Percentiles rank a stretch among this genome's conserved stretches.
phyloP scores from a whole-genome alignment of 2,797 vertebrate species.

The Oophaga sylvatica region DNA sequence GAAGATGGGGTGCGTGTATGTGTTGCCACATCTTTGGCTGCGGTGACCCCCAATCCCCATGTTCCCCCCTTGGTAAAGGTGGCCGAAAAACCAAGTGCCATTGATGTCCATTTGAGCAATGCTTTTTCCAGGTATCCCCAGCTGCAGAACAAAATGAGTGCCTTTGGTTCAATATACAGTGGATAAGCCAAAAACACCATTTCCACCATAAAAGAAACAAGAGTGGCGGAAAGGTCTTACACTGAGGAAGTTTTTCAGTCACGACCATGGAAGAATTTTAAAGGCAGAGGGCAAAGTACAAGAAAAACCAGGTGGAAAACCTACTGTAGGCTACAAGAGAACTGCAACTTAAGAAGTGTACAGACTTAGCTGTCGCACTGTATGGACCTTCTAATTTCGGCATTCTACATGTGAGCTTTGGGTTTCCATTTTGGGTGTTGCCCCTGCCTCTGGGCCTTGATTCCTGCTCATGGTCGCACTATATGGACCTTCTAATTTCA shows the following conservation, averaged over 20 bases:
- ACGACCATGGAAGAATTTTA: neutral
- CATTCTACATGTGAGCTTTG: too few species aligned
- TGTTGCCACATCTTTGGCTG: conserved; percentile 87
- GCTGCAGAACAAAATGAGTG: conserved; percentile 70
- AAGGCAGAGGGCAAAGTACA: neutral
- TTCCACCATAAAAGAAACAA: neutral
- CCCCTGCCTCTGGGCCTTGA: too few species aligned
- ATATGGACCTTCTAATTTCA: too few species aligned
- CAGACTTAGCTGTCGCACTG: too few species aligned
- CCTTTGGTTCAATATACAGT: neutral
- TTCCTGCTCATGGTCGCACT: too few species aligned
- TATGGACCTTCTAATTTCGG: too few species aligned
- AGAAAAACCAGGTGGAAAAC: neutral
- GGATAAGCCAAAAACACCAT: neutral
- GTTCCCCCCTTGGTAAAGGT: conserved; percentile 86
- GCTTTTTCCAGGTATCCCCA: conserved; percentile 76
- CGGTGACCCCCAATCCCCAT: conserved; percentile 88
- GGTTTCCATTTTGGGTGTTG: too few species aligned
- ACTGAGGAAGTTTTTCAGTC: too few species aligned
- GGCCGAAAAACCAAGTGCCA: conserved; percentile 84
- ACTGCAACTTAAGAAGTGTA: neutral
- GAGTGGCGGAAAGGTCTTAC: neutral
- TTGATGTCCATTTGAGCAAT: conserved; percentile 78
- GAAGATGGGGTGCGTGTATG: conserved; percentile 80
- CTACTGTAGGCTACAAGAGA: neutral